Percentiles rank a stretch among this genome's conserved stretches.
Conservation (phyloP, 2,113 vertebrate species). For the Brienomyrus brachyistius region DNA sequence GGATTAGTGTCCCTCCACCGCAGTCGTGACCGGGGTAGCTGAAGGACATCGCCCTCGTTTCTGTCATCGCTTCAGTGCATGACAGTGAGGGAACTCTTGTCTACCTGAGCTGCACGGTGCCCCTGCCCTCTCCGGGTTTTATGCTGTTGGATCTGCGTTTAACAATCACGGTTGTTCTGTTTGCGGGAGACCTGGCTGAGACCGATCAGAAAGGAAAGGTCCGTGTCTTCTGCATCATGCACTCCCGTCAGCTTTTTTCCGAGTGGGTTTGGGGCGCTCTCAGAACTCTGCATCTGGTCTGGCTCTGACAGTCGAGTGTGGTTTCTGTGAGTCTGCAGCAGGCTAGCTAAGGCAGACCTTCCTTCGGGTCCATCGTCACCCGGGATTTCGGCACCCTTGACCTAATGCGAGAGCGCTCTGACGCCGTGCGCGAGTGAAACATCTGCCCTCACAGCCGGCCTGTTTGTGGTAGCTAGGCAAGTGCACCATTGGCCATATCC, state of each 20-base stretch:
- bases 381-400: neutral
- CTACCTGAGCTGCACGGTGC: neutral
- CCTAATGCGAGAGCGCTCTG: neutral
- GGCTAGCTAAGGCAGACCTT: neutral
- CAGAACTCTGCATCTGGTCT: neutral
- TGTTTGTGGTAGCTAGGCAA: neutral
- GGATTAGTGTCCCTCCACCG: neutral
- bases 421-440: neutral
- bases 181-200: neutral
- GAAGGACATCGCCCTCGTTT: neutral
- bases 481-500: neutral
- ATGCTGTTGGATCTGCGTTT: neutral
- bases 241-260: neutral
- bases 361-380: neutral
- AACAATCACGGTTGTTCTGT: neutral
- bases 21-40: neutral
- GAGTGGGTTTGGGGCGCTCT: neutral
- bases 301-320: neutral
- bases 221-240: neutral
- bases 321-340: neutral
- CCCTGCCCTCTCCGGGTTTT: neutral
- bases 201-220: neutral
- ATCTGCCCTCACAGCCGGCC: neutral
- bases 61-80: neutral
- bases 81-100: neutral